phyloP scores from a whole-genome alignment of 2,797 vertebrate species.

The Sphenodon punctatus region DNA sequence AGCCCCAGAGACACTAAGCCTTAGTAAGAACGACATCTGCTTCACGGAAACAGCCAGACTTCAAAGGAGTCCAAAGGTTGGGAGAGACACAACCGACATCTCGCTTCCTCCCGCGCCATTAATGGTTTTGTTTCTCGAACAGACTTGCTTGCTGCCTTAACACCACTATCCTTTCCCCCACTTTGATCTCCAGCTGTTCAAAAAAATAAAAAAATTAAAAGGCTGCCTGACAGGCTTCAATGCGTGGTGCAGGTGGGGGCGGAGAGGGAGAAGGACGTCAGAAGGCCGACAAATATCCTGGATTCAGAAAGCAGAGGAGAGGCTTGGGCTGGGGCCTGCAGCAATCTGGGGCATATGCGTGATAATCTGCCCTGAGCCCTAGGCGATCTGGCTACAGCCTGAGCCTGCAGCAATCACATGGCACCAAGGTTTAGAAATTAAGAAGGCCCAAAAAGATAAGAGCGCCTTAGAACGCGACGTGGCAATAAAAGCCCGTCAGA shows the following conservation, averaged over 20 bases:
- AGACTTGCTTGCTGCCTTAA: background rate
- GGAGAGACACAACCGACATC: background rate
- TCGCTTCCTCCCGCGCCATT: background rate
- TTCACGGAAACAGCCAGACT: background rate
- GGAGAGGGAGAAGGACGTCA: background rate
- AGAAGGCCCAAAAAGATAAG: background rate
- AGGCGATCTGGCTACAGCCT: background rate
- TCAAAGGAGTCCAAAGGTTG: background rate
- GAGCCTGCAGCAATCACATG: background rate
- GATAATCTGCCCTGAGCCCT: background rate
- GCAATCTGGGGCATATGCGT: background rate
- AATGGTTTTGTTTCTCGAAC: background rate
- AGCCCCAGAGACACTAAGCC: background rate
- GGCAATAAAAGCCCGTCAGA: too few relatives aligned
- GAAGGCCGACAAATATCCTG: background rate
- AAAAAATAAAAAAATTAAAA: background rate
- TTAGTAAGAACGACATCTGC: background rate
- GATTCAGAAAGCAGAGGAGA: background rate
- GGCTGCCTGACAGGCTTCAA: background rate
- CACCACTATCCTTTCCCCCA: background rate
- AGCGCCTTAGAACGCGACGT: background rate
- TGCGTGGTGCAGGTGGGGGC: background rate
- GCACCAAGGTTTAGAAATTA: background rate
- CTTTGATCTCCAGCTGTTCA: background rate
- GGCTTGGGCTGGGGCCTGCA: background rate